These are phyloP conservation scores for Sminthurinus signatus DNA, from an alignment of 1,140 invertebrate genomes.

Conservation along the genomic window DNA sequence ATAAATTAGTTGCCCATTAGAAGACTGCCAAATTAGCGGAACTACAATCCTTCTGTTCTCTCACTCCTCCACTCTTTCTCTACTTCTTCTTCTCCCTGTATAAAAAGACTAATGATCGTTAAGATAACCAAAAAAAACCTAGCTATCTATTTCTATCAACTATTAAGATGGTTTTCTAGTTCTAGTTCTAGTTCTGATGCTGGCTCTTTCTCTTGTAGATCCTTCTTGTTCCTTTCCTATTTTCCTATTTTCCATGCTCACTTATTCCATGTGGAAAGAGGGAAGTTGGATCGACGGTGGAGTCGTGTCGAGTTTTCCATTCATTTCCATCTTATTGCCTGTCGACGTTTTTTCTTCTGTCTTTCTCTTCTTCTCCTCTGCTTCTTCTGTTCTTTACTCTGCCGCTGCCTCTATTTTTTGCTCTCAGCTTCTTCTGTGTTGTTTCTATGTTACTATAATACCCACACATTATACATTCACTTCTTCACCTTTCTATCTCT, in stretches of 20 bases:
- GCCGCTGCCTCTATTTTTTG: not conserved
- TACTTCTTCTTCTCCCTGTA: no score
- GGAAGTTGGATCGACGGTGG: not conserved
- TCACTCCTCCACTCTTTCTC: no score
- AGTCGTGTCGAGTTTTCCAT: not conserved
- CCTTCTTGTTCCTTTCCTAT: no score
- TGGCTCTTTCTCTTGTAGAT: no score
- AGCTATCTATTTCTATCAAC: conserved; percentile 7
- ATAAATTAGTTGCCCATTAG: conserved; percentile 18
- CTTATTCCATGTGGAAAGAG: no score
- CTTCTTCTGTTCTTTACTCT: not conserved
- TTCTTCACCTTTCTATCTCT: not conserved
- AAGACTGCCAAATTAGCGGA: conserved; percentile 12
- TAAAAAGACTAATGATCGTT: conserved; percentile 9
- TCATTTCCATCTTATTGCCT: conserved; percentile 14
- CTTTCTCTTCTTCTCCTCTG: not conserved
- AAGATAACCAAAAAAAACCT: conserved; percentile 4
- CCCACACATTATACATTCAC: not conserved
- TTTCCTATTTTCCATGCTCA: no score
- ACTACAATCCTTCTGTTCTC: not conserved
- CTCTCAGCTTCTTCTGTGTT: not conserved
- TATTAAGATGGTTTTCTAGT: not conserved
- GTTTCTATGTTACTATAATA: not conserved
- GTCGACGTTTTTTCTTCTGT: not conserved
- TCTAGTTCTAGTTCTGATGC: no score